These are phyloP conservation scores for Agriopis aurantiaria DNA, from an alignment of 2,888 invertebrate genomes.

Conservation along the genomic window DNA sequence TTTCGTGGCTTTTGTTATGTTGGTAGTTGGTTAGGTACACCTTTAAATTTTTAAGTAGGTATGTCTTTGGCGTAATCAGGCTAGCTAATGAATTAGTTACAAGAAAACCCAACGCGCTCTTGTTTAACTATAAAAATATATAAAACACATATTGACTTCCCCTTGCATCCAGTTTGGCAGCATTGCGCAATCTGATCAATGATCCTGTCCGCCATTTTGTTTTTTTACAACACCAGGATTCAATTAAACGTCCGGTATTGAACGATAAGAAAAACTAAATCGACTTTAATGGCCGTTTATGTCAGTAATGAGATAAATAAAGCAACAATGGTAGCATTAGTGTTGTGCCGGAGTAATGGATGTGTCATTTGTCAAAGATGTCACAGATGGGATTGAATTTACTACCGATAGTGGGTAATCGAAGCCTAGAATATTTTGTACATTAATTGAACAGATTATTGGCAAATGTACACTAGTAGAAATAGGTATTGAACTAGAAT, in stretches of 20 bases:
- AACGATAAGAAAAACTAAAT: constrained; percentile 64
- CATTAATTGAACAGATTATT: too few species aligned
- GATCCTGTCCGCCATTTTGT: constrained; percentile 72
- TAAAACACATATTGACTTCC: constrained; percentile 76
- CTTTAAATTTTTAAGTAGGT: too few species aligned
- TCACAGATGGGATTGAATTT: constrained; percentile 39
- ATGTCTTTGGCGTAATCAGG: constrained; percentile 7
- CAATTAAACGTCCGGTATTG: constrained; percentile 74
- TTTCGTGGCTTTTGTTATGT: constrained; percentile 12
- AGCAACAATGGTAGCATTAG: constrained; percentile 59
- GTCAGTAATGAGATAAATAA: constrained; percentile 62
- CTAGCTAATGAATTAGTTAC: constrained; percentile 34
- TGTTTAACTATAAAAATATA: constrained; percentile 40
- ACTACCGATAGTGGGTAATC: constrained; percentile 24
- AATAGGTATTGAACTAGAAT: too few species aligned
- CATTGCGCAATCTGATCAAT: constrained; percentile 84
- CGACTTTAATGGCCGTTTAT: constrained; percentile 60
- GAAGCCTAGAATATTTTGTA: constrained; percentile 1
- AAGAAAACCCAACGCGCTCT: constrained; percentile 27
- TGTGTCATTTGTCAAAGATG: constrained; percentile 48
- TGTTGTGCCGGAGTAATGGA: constrained; percentile 58
- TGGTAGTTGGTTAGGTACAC: too few species aligned
- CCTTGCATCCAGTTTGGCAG: constrained; percentile 78
- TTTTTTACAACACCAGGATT: constrained; percentile 74
- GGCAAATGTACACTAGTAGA: too few species aligned